Evolutionary conservation across 2,797 vertebrate genomes (phyloP), one percentile per base, ranked within the genome.

Genomic region (Crypturellus tataupa): DNA sequence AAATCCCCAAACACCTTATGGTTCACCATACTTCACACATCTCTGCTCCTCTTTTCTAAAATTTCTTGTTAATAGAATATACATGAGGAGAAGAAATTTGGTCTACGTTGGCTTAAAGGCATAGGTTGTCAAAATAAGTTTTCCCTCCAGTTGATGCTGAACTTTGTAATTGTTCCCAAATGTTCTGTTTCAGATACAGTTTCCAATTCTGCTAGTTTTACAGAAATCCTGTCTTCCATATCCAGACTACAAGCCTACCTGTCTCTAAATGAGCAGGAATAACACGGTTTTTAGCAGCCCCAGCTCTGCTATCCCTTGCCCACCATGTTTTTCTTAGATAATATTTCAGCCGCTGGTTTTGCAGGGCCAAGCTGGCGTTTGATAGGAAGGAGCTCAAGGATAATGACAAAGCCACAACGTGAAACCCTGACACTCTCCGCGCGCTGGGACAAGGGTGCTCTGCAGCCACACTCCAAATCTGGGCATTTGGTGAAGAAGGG

Each of bases 91-190:
- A 25, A 76, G 79, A 63, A 39, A 80, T 91, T 95, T 87, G 63
- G 89, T 90, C 72, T 85, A 49, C 82, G 92, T 79, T 85, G 64
- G 70, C 92, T 89, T 95, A 93, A 96, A 87, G 65, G 47, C 82
- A 70, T 21, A 58, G 62, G 67, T 89, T 93, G 95, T 85, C 94
- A 95, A 95, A 95, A 70, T n/a, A 93, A 89, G n/a, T 92, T 89
- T 80, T 94, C 40, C 79, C 64, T 87, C 70, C 60, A 81, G 46
- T 9, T 85, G 88, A 94, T 70, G 67, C 4, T 79, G 67, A 91
- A 89, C 76, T 94, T 91, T 3, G 42, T 89, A 92, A 96, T 96
- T 89, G 85, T 87, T 96, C 29, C 51, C 93, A 69, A 95, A 81
- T 4, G 12, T 23, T 85, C 39, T 63, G 23, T 47, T 94, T 94